These are phyloP conservation scores for Burhinus oedicnemus DNA, from an alignment of 2,113 vertebrate species.

Conservation along the genomic window DNA sequence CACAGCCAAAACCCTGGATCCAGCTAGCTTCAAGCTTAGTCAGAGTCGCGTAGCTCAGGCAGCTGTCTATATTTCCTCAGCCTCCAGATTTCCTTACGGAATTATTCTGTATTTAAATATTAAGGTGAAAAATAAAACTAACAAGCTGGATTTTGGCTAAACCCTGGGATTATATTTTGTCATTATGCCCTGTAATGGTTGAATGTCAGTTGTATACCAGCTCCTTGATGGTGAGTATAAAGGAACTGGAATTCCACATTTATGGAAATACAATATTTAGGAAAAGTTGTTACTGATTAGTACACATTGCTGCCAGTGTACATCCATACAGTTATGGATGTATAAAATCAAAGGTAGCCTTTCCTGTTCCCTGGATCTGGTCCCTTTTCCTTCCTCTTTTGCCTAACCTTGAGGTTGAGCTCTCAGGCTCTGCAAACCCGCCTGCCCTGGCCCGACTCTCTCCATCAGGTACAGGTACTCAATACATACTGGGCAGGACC, in stretches of 20 bases:
- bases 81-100: background rate
- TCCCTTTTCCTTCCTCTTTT: background rate
- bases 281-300: background rate
- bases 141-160: background rate
- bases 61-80: background rate
- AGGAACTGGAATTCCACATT: background rate
- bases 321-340: background rate
- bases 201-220: background rate
- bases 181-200: background rate
- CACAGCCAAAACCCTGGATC: background rate
- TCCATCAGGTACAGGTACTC: background rate
- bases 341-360: background rate
- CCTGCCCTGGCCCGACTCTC: background rate
- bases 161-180: background rate
- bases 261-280: background rate
- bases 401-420: background rate
- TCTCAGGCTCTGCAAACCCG: fast-evolving
- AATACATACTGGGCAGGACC: no score
- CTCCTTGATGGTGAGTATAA: background rate
- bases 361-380: background rate
- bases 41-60: background rate
- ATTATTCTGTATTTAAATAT: background rate
- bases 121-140: background rate
- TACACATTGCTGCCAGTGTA: background rate
- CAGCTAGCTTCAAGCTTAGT: background rate